These are phyloP conservation scores for Microcebus lehilahytsara DNA, from an alignment of 2,113 vertebrate genomes.

Conservation along the genomic window DNA sequence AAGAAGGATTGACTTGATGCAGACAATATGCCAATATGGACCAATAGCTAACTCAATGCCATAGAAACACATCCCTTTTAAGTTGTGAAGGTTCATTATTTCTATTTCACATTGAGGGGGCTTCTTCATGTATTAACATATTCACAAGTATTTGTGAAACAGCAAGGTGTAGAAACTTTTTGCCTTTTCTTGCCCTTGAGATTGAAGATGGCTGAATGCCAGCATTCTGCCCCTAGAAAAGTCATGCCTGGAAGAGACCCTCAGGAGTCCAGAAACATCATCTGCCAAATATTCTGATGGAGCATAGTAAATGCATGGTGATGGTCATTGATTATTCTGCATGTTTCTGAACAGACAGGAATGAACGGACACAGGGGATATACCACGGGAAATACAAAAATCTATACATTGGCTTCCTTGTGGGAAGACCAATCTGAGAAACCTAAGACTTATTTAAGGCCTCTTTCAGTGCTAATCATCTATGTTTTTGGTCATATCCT, in stretches of 20 bases:
- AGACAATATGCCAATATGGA: neutral
- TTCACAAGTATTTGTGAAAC: neutral
- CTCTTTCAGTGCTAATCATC: neutral
- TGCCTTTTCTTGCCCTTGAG: neutral
- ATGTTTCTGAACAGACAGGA: neutral
- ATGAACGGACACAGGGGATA: neutral
- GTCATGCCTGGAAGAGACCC: neutral
- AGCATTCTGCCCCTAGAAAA: neutral
- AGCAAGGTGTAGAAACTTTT: neutral
- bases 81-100: neutral
- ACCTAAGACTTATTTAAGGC: neutral
- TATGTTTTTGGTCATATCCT: neutral
- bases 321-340: neutral
- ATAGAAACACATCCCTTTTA: too few relatives aligned
- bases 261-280: neutral
- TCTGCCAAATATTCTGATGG: neutral
- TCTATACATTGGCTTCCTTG: neutral
- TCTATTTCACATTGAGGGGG: neutral
- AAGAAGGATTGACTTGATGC: neutral
- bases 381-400: neutral
- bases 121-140: neutral
- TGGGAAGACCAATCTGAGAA: neutral
- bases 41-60: fast-evolving
- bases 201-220: neutral
- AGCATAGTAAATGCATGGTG: neutral